A percentile compares a stretch with the other conserved stretches of the same genome.
Evolutionary conservation across 64 coral and sea anemone species (phyloP).

Genomic region (Stichodactyla helianthus): DNA sequence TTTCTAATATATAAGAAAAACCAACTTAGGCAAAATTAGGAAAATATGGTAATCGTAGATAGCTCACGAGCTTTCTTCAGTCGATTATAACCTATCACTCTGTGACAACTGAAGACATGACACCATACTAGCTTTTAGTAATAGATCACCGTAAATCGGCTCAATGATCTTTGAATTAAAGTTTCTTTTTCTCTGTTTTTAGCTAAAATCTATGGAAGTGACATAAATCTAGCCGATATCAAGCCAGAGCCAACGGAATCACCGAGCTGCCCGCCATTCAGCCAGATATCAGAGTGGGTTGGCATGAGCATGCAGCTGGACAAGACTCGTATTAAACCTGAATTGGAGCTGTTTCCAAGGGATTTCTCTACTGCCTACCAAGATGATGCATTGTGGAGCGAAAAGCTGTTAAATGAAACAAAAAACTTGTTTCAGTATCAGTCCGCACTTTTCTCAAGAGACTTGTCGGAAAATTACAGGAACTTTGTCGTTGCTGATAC

Average conservation of each 20-base stretch:
- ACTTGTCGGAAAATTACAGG: not conserved
- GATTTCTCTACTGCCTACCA: not conserved
- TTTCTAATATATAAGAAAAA: too few relatives aligned
- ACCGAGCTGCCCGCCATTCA: not conserved
- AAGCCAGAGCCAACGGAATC: not conserved
- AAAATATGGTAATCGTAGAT: too few relatives aligned
- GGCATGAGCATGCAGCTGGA: not conserved
- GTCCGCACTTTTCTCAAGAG: not conserved
- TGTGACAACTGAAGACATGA: too few relatives aligned
- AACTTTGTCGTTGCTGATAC: not conserved
- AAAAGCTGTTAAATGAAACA: slow-evolving; percentile 15
- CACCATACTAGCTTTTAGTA: too few relatives aligned
- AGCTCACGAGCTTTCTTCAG: too few relatives aligned
- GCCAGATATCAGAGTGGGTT: not conserved
- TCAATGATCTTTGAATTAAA: not conserved
- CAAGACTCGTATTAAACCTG: not conserved
- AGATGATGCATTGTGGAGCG: not conserved
- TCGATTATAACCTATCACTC: too few relatives aligned
- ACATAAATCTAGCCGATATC: not conserved
- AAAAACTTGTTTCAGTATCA: slow-evolving; percentile 5
- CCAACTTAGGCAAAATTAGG: too few relatives aligned
- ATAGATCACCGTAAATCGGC: too few relatives aligned
- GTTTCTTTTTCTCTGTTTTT: not conserved
- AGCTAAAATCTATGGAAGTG: slow-evolving; percentile 22
- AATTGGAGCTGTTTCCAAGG: not conserved